Base-by-base conservation (phyloP, 1,140 invertebrate species). In the Asbolus verrucosus region DNA sequence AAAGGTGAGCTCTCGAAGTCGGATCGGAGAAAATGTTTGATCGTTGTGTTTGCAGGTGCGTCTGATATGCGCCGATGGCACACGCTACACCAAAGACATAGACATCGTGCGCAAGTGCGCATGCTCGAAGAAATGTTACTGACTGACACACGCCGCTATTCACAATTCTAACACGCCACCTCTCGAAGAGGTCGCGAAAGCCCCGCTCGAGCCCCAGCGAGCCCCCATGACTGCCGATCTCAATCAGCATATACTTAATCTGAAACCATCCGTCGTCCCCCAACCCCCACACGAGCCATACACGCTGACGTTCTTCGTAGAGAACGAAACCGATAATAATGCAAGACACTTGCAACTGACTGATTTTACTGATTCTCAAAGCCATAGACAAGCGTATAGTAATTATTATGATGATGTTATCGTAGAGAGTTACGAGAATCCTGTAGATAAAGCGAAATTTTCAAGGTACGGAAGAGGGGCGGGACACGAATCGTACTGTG, bases 81-180 rank as follows among this genome's bases (percentile, higher is more conserved):
- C 91, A 65, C 91, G 93, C 50, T 97, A 95, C 86, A 94, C 94
- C 79, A 96, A 96, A 87, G 93, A 97, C 80, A 90, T 99, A 77
- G 94, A 98, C 79, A 93, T 98, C 78, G 94, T 98, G 79, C 90
- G 96, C 77, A 98, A 97, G 83, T 98, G 92, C 82, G 90, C 91
- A 65, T 94, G 92, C 83, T 89, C 90, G 69, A 91, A 92, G 81
- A 94, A 94, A 84, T 94, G 92, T 84, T 87, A 91, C 82, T 89
- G 89, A 85, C 79, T 80, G 78, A 78, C 75, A 75, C 69, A 81
- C 75, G 76, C 79, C 79, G 77, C 80, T 81, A 79, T 66, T 80
- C 79, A 80, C 79, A 81, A 76, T 80, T 80, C 80, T 80, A 76
- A 78, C 76, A 71, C 73, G 46, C 70, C 73, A 31, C 66, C 71